These are phyloP conservation scores for Paracyclopina nana DNA, from an alignment of 1,140 invertebrate genomes.

Conservation along the genomic window DNA sequence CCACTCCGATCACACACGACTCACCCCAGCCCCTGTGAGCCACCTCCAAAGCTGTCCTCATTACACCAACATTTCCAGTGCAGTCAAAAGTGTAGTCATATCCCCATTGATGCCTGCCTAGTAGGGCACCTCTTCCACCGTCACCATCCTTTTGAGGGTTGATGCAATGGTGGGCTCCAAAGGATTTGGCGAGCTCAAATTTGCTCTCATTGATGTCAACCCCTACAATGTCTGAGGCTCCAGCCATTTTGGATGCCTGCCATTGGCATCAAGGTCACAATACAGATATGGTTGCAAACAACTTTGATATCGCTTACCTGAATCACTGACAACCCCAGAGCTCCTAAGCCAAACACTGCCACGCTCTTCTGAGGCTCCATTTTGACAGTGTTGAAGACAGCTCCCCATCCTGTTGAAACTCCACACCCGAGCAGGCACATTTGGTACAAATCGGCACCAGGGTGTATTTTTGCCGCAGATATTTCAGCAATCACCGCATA, in stretches of 20 bases:
- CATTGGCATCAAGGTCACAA: too few relatives aligned
- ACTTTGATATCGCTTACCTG: too few relatives aligned
- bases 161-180: neutral
- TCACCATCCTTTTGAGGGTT: neutral
- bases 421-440: constrained; percentile 91
- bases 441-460: constrained; percentile 60
- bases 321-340: constrained; percentile 67
- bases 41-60: constrained; percentile 37
- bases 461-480: constrained; percentile 56
- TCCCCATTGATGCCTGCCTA: constrained; percentile 48
- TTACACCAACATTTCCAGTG: constrained; percentile 85
- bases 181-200: constrained; percentile 46
- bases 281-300: too few relatives aligned
- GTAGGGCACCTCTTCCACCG: neutral
- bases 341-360: constrained; percentile 83
- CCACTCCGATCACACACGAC: constrained; percentile 89
- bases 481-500: constrained; percentile 96
- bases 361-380: constrained; percentile 63
- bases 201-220: constrained; percentile 79
- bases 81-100: constrained; percentile 97
- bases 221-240: constrained; percentile 54
- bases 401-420: constrained; percentile 74
- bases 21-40: constrained; percentile 64
- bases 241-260: constrained; percentile 28
- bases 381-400: constrained; percentile 82